Conservation (phyloP, 2,888 invertebrate species). For the Notodonta dromedarius region DNA sequence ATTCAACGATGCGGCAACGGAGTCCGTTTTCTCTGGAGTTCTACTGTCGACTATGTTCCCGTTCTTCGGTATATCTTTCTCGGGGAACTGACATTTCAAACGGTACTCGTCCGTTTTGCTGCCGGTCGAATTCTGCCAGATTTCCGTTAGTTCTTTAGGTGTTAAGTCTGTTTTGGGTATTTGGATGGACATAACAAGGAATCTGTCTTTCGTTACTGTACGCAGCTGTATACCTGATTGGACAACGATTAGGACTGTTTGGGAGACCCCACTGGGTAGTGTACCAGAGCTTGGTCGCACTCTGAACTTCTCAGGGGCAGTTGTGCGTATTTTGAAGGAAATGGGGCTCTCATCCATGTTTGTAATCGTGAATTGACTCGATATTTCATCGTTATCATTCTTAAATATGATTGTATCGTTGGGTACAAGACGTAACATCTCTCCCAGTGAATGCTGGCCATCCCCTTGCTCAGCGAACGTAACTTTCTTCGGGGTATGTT, state of each 20-base stretch:
- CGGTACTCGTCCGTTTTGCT: conserved; percentile 89
- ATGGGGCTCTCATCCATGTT: conserved; percentile 85
- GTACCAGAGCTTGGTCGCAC: conserved; percentile 95
- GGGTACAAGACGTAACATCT: conserved; percentile 86
- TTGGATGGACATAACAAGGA: conserved; percentile 93
- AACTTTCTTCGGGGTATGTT: conserved; percentile 78
- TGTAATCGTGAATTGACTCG: conserved; percentile 87
- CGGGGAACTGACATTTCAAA: conserved; percentile 86
- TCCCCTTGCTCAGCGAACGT: conserved; percentile 71
- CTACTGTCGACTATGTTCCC: conserved; percentile 55
- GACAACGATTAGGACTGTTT: conserved; percentile 88
- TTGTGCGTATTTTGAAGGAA: conserved; percentile 94
- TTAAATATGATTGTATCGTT: conserved; percentile 89
- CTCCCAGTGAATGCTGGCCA: conserved; percentile 72
- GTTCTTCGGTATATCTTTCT: conserved; percentile 68
- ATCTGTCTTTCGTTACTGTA: conserved; percentile 91
- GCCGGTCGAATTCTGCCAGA: conserved; percentile 88
- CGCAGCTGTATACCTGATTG: conserved; percentile 89
- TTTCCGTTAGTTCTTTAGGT: conserved; percentile 86
- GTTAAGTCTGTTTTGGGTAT: conserved; percentile 84
- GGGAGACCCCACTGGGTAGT: conserved; percentile 86
- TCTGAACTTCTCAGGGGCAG: conserved; percentile 97
- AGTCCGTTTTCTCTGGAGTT: conserved; percentile 88
- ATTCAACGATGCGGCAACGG: conserved; percentile 87
- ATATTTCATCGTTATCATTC: conserved; percentile 87